Percentiles rank a stretch among this genome's conserved stretches.
Evolutionary conservation across 2,888 invertebrate genomes (phyloP).

Genomic region (Eumacrocentrus americanus): DNA sequence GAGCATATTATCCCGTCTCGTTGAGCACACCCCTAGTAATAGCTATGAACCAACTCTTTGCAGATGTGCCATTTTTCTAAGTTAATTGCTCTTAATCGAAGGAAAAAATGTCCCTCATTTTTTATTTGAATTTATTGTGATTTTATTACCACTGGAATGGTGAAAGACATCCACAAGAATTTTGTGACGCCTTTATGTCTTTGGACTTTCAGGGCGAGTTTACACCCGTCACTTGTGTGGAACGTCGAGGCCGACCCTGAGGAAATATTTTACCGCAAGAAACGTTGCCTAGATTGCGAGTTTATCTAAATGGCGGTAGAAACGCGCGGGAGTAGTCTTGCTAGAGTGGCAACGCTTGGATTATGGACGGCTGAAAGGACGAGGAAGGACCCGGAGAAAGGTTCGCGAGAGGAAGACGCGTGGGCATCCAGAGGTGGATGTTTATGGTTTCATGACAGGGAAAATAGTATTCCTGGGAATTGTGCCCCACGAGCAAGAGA

Average conservation of each 20-base stretch:
- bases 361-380: constrained; percentile 41
- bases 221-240: constrained; percentile 16
- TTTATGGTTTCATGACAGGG: constrained; percentile 56
- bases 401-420: constrained; percentile 25
- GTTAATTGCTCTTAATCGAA: background rate
- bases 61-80: background rate
- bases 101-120: background rate
- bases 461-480: constrained; percentile 49
- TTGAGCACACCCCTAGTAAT: background rate
- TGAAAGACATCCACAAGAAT: constrained; percentile 14
- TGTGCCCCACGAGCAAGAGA: constrained; percentile 34
- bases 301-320: constrained; percentile 58
- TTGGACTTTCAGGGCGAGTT: constrained; percentile 23
- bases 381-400: constrained; percentile 20
- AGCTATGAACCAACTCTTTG: background rate
- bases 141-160: constrained; percentile 13
- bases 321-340: constrained; percentile 46
- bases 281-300: constrained; percentile 57
- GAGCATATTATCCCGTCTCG: background rate
- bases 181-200: constrained; percentile 19
- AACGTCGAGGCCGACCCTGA: constrained; percentile 41
- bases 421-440: constrained; percentile 37
- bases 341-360: constrained; percentile 45
- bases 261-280: constrained; percentile 55
- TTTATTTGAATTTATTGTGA: constrained; percentile 13